Evolutionary conservation across 1,140 invertebrate genomes (phyloP), one percentile per base, ranked within the genome.

Genomic region (Callitettix versicolor): DNA sequence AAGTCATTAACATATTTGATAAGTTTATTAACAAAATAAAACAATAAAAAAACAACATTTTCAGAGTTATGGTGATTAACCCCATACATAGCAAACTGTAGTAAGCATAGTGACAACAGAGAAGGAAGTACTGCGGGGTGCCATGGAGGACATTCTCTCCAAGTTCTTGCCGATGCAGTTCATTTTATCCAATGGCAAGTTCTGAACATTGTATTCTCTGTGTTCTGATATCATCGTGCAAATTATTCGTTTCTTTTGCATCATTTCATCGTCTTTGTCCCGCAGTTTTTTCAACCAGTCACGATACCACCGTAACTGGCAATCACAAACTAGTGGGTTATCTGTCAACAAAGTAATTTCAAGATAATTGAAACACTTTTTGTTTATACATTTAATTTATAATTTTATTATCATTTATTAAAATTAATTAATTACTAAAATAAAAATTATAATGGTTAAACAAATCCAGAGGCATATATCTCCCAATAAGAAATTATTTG

Each of bases 261-360:
- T 88, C 75, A 84, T 82, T 63, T 89, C 86, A 65, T 88, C 86
- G 56, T 90, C 86, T 53, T 84, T 80, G 65, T 86, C 80, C 44
- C 80, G 77, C 2, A 87, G 74, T 56, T 79, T 81, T 46, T 79
- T 76, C 59, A 91, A 67, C 83, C 89, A 90, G 34, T 79, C 79
- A 38, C 82, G 78, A 67, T 91, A 66, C 91, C 91, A 95, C 43
- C 80, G 78, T 42, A 95, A 72, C 58, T 91, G 84, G 65, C 91
- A 95, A 60, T 88, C 84, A 66, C 91, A 95, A 38, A 84, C 74
- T 58, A 95, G 68, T 1, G 88, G 89, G 70, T 95, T 95, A 73
- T 91, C 91, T 93, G 67, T 38, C 66, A 68, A 58, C 53, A 53
- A 56, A 15, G 17, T 15, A 5, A 55, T n/a, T n/a, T n/a, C n/a